Percentiles rank a stretch among this genome's conserved stretches.
These are phyloP conservation scores for Pelvicachromis taeniatus DNA, from an alignment of 2,113 vertebrate species.

Conservation along the genomic window DNA sequence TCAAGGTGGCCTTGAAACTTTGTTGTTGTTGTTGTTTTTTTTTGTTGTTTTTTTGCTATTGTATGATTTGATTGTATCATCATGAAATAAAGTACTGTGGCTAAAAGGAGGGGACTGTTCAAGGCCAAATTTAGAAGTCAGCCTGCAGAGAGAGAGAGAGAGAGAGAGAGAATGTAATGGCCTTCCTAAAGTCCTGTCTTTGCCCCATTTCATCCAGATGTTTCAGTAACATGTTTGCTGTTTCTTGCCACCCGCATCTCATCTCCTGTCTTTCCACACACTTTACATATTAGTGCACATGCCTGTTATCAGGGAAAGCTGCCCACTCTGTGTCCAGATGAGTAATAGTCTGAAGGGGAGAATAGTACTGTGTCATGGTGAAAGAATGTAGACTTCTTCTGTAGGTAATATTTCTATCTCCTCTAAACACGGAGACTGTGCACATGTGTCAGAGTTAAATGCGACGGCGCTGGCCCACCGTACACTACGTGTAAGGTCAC, in stretches of 20 bases:
- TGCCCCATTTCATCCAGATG: constrained; percentile 47
- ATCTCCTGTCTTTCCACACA: constrained; percentile 48
- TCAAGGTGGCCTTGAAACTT: constrained; percentile 8
- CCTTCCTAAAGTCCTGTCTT: not conserved
- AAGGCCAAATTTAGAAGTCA: constrained; percentile 26
- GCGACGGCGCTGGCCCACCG: not conserved
- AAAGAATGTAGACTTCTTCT: constrained; percentile 47
- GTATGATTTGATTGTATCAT: constrained; percentile 22
- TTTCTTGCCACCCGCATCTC: constrained; percentile 41
- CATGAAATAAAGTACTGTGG: constrained; percentile 22
- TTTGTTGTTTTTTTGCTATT: rapidly evolving
- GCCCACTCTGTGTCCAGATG: constrained; percentile 50
- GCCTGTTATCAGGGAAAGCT: constrained; percentile 50
- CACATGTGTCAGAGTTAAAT: not conserved
- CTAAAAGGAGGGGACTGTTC: not conserved
- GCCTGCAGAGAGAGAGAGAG: not conserved
- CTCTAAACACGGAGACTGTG: constrained; percentile 3
- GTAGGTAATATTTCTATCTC: constrained; percentile 38
- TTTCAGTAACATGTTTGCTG: constrained; percentile 11
- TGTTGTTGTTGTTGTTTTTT: not conserved
- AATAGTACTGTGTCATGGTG: constrained; percentile 38
- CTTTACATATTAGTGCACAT: constrained; percentile 41
- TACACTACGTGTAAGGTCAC: not conserved
- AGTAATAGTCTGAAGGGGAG: constrained; percentile 42
- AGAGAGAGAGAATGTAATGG: not conserved